phyloP scores from a whole-genome alignment of 2,113 vertebrate genomes.

The Glareola pratincola region DNA sequence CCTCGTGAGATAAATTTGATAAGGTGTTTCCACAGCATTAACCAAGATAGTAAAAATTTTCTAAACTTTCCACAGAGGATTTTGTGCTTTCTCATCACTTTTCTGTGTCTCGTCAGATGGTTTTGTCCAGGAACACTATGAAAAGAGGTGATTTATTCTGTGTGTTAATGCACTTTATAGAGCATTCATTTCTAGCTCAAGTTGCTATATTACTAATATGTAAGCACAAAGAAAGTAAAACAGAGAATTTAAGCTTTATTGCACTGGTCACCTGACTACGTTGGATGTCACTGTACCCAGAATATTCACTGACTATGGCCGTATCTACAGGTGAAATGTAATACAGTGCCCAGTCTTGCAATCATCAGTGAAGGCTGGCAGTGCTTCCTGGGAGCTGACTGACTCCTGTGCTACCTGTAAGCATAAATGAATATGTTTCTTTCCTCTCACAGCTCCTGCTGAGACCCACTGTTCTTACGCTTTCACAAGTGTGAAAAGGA shows the following conservation, averaged over 20 bases:
- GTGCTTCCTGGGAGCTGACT: accelerated
- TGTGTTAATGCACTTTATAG: not conserved
- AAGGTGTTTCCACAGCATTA: not conserved
- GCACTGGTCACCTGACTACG: not conserved
- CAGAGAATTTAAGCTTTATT: not conserved
- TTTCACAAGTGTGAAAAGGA: not conserved
- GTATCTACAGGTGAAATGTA: not conserved
- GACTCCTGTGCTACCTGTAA: accelerated
- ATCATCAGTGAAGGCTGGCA: not conserved
- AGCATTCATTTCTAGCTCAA: not conserved
- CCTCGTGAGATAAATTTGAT: not conserved
- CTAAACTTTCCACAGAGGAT: not conserved
- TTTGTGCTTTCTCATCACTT: not conserved
- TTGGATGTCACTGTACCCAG: not conserved
- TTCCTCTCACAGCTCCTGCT: not conserved
- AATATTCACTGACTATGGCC: not conserved
- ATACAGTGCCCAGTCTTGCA: not conserved
- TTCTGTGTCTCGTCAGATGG: not conserved
- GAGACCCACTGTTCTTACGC: not conserved
- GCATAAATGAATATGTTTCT: not conserved
- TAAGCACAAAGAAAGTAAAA: not conserved
- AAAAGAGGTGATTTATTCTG: not conserved
- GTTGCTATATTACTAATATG: not conserved
- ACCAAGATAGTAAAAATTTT: not conserved
- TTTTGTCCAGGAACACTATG: not conserved